These are phyloP conservation scores for Drosophila ficusphila DNA, from an alignment of 1,140 invertebrate genomes.

Conservation along the genomic window DNA sequence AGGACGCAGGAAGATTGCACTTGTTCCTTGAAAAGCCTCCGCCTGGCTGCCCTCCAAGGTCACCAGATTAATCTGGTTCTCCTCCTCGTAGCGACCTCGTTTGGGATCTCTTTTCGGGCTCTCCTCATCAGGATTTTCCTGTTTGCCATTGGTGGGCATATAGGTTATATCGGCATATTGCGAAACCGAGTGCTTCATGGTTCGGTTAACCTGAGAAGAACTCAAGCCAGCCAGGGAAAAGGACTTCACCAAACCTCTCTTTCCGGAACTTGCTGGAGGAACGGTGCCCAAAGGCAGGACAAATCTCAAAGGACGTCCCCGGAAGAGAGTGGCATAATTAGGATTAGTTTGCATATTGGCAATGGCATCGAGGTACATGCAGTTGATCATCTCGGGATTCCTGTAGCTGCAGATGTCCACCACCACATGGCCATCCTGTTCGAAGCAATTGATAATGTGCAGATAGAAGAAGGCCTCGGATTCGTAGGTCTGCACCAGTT, in stretches of 20 bases:
- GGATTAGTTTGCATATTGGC: conserved; percentile 92
- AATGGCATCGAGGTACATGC: conserved; percentile 93
- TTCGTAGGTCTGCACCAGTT: conserved; percentile 86
- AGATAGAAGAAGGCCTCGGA: conserved; percentile 93
- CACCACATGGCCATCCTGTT: conserved; percentile 88
- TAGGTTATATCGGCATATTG: conserved; percentile 71
- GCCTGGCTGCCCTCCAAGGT: conserved; percentile 84
- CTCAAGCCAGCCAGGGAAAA: conserved; percentile 61
- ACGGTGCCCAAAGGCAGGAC: conserved; percentile 86
- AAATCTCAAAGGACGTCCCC: conserved; percentile 90
- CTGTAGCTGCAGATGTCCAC: conserved; percentile 94
- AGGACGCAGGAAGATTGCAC: conserved; percentile 86
- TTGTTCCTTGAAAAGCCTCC: conserved; percentile 85
- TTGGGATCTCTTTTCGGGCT: conserved; percentile 12
- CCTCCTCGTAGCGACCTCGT: conserved; percentile 27
- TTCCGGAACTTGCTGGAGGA: background rate
- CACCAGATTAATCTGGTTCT: conserved; percentile 84
- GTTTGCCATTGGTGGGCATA: conserved; percentile 58
- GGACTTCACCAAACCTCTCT: conserved; percentile 61
- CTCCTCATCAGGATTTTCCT: conserved; percentile 12
- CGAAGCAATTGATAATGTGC: conserved; percentile 95
- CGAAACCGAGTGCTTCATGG: conserved; percentile 65
- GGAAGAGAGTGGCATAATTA: conserved; percentile 91
- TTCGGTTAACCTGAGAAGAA: conserved; percentile 28
- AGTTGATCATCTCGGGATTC: conserved; percentile 92